phyloP scores from a whole-genome alignment of 2,797 vertebrate genomes.

The Allobates femoralis region DNA sequence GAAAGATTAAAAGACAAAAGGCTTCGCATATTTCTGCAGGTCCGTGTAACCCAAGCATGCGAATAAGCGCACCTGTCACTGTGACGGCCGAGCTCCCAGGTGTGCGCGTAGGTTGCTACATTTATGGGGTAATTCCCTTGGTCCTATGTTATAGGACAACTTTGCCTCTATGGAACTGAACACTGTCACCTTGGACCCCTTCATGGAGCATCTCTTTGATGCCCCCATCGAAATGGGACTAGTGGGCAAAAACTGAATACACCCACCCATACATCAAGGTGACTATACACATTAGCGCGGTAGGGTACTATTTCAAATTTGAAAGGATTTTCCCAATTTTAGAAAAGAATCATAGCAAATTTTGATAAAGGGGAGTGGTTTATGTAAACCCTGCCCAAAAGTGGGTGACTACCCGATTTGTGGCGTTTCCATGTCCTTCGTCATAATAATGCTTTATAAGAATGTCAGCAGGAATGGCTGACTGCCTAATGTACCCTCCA shows the following conservation, averaged over 20 bases:
- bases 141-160: not conserved
- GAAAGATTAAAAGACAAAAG: slow-evolving; percentile 14
- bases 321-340: too few species aligned
- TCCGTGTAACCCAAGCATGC: not conserved
- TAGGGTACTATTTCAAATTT: too few species aligned
- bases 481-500: too few species aligned
- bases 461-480: too few species aligned
- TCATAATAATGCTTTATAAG: too few species aligned
- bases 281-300: too few species aligned
- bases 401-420: too few species aligned
- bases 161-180: not conserved
- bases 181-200: too few species aligned
- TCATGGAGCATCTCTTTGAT: not conserved
- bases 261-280: not conserved
- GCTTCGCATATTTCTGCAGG: not conserved
- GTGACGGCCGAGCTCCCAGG: not conserved
- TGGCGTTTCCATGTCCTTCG: too few species aligned
- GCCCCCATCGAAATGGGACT: not conserved
- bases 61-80: not conserved
- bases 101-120: not conserved
- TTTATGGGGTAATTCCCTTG: not conserved
- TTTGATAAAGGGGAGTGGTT: too few species aligned
- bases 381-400: too few species aligned
- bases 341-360: too few species aligned
- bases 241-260: not conserved